Evolutionary conservation across 2,797 vertebrate species (phyloP).

Genomic region (Oceanodroma leucorhoa): DNA sequence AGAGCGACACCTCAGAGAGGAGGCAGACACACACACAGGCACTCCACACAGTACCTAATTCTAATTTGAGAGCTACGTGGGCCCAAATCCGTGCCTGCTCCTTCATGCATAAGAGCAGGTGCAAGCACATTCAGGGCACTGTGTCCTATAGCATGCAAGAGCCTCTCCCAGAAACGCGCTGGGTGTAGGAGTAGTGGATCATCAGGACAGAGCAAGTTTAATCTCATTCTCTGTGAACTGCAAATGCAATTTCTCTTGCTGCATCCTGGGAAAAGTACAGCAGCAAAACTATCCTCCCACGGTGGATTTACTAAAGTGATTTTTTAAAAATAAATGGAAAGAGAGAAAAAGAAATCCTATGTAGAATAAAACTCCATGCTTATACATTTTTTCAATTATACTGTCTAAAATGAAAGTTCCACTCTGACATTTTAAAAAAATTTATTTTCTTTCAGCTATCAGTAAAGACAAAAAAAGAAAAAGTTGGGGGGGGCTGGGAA

Average conservation of each 20-base stretch:
- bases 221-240: slow-evolving; percentile 47
- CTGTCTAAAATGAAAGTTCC: not conserved
- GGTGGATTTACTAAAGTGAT: slow-evolving; percentile 1
- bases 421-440: not conserved
- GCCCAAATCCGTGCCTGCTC: not conserved
- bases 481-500: rapidly evolving
- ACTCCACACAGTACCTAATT: not conserved
- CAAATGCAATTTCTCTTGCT: slow-evolving; percentile 40
- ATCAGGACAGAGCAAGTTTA: slow-evolving; percentile 34
- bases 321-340: slow-evolving; percentile 31
- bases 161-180: not conserved
- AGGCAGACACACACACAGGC: not conserved
- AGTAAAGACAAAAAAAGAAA: not conserved
- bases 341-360: not conserved
- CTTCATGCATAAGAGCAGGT: not conserved
- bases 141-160: not conserved
- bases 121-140: not conserved
- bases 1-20: rapidly evolving
- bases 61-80: not conserved
- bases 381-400: not conserved
- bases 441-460: not conserved
- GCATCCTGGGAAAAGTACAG: slow-evolving; percentile 40
- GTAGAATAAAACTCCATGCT: not conserved
- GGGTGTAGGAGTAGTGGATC: slow-evolving; percentile 21
- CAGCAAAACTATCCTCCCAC: slow-evolving; percentile 53